Evolutionary conservation across 2,888 invertebrate genomes (phyloP).

Genomic region (Sesamia inferens): DNA sequence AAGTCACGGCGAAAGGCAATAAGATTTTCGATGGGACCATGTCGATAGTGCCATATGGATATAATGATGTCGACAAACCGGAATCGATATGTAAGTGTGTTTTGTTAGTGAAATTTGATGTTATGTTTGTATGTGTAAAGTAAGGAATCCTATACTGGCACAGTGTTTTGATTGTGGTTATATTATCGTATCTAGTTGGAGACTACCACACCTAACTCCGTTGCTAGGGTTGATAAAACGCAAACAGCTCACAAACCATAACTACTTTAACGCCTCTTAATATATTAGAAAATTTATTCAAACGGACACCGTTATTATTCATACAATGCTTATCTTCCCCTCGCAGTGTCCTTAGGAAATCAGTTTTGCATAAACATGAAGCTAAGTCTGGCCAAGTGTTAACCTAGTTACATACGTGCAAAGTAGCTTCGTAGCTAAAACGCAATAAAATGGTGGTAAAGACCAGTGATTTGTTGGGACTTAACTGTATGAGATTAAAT

Average conservation of each 20-base stretch:
- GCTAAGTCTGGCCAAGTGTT: conserved; percentile 38
- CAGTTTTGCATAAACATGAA: conserved; percentile 65
- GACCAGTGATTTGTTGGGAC: conserved; percentile 52
- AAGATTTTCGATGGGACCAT: too few species aligned
- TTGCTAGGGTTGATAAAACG: conserved; percentile 25
- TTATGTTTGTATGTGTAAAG: too few species aligned
- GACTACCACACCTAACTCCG: background rate
- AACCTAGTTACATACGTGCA: conserved; percentile 58
- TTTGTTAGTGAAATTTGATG: too few species aligned
- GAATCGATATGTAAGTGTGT: too few species aligned
- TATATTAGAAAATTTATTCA: conserved; percentile 60
- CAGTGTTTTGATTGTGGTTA: background rate
- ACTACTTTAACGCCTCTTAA: conserved; percentile 40
- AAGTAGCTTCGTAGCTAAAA: conserved; percentile 34
- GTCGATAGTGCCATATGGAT: too few species aligned
- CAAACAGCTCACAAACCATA: conserved; percentile 29
- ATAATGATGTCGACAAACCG: too few species aligned
- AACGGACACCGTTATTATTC: conserved; percentile 64
- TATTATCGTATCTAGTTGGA: background rate
- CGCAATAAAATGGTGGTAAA: conserved; percentile 55
- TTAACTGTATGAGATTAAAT: conserved; percentile 46
- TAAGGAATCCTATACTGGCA: too few species aligned
- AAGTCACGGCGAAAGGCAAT: too few species aligned
- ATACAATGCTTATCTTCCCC: conserved; percentile 61
- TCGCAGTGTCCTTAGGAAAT: conserved; percentile 63